These are phyloP conservation scores for Frieseomelitta varia DNA, from an alignment of 1,140 invertebrate genomes.

Conservation along the genomic window DNA sequence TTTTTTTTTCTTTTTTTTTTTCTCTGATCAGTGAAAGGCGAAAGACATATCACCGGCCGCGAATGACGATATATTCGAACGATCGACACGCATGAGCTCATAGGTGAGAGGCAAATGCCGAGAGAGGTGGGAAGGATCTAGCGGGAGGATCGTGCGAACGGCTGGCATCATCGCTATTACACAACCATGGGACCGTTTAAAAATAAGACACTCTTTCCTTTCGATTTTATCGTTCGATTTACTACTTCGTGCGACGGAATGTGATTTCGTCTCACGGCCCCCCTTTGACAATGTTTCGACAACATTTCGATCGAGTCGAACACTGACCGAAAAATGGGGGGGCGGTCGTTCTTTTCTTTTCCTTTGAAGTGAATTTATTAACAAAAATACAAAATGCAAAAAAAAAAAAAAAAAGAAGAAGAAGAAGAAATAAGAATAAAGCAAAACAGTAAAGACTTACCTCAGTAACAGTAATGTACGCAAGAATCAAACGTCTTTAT, in stretches of 20 bases:
- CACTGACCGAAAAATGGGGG: background rate
- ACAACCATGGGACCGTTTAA: constrained; percentile 66
- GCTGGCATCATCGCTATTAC: constrained; percentile 62
- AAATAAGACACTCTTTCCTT: constrained; percentile 56
- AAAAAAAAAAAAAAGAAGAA: background rate
- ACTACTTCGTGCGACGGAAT: background rate
- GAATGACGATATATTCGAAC: constrained; percentile 54
- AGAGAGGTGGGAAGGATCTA: background rate
- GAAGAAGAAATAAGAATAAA: background rate
- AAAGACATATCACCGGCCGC: constrained; percentile 68
- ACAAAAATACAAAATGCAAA: constrained; percentile 4
- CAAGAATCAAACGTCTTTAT: constrained; percentile 72
- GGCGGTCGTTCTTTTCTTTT: background rate
- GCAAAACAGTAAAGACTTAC: constrained; percentile 66
- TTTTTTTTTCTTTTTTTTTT: background rate
- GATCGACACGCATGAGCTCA: background rate
- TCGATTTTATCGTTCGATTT: too few relatives aligned
- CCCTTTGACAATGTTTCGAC: constrained; percentile 38
- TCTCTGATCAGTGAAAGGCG: constrained; percentile 45
- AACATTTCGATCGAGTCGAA: constrained; percentile 34
- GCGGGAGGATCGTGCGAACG: constrained; percentile 44
- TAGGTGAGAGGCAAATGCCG: too few relatives aligned
- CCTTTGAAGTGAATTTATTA: constrained; percentile 25
- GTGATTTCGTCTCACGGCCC: constrained; percentile 17
- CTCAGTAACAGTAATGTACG: constrained; percentile 64